Evolutionary conservation across 2,797 vertebrate species (phyloP).

Genomic region (Syndactyla subalaris): DNA sequence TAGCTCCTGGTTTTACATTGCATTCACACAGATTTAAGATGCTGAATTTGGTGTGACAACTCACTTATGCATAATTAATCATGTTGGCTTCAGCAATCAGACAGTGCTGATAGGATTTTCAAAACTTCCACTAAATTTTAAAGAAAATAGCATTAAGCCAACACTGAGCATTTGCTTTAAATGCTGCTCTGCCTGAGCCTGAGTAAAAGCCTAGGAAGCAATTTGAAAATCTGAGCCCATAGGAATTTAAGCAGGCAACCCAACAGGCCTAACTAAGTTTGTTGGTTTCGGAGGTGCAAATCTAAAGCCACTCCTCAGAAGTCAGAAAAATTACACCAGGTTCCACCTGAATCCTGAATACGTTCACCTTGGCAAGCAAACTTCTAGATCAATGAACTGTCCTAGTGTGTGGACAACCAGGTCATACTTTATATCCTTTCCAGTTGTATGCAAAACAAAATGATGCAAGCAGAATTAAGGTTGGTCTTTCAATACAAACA

Average conservation of each 20-base stretch:
- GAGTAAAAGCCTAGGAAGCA: not conserved
- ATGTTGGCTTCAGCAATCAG: not conserved
- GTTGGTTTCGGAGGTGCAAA: not conserved
- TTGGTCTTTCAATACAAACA: not conserved
- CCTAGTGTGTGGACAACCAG: not conserved
- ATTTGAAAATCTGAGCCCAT: not conserved
- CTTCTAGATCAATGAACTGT: not conserved
- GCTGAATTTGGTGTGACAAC: not conserved
- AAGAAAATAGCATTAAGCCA: not conserved
- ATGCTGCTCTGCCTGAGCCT: not conserved
- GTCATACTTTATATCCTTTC: not conserved
- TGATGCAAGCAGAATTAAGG: not conserved
- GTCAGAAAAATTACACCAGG: not conserved
- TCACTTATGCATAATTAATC: not conserved
- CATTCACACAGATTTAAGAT: not conserved
- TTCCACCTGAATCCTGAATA: not conserved
- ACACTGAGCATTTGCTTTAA: not conserved
- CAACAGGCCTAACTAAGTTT: not conserved
- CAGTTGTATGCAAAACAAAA: not conserved
- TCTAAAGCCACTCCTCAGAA: not conserved
- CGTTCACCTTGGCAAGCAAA: not conserved
- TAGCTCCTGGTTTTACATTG: not conserved
- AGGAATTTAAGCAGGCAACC: not conserved
- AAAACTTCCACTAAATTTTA: not conserved
- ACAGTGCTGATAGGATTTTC: not conserved